Conservation (phyloP, 2,888 invertebrate species). For the Conistra vaccinii region DNA sequence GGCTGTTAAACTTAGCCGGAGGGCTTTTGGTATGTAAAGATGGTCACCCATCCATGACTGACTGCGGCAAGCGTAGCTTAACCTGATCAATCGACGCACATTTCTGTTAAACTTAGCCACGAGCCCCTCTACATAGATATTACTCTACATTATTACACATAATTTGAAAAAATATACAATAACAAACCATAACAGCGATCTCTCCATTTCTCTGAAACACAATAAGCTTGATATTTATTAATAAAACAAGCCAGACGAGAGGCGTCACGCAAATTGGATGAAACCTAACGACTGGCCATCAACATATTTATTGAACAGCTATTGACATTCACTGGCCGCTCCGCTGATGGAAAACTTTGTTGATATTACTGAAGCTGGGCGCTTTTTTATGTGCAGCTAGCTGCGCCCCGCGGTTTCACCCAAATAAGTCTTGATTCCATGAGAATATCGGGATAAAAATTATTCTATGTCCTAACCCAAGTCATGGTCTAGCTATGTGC, state of each 20-base stretch:
- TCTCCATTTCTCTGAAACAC: neutral
- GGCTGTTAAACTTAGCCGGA: too few relatives aligned
- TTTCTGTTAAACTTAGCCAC: too few relatives aligned
- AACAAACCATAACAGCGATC: neutral
- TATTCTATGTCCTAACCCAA: too few relatives aligned
- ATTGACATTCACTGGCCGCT: constrained; percentile 23
- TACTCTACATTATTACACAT: neutral
- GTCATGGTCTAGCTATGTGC: too few relatives aligned
- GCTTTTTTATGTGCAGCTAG: neutral
- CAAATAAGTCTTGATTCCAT: too few relatives aligned
- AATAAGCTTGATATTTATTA: constrained; percentile 34
- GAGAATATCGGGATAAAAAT: too few relatives aligned
- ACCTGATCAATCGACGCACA: too few relatives aligned
- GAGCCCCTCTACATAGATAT: too few relatives aligned
- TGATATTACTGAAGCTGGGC: neutral
- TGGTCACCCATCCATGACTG: too few relatives aligned
- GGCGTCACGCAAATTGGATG: constrained; percentile 63
- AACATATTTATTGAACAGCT: constrained; percentile 48
- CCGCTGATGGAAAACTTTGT: constrained; percentile 34
- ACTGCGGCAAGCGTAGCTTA: too few relatives aligned
- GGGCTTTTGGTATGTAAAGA: too few relatives aligned
- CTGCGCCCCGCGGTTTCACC: too few relatives aligned
- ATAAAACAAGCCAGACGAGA: constrained; percentile 39
- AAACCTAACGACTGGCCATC: constrained; percentile 59
- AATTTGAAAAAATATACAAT: neutral